phyloP scores from a whole-genome alignment of 2,797 vertebrate genomes.

The Tachyglossus aculeatus region DNA sequence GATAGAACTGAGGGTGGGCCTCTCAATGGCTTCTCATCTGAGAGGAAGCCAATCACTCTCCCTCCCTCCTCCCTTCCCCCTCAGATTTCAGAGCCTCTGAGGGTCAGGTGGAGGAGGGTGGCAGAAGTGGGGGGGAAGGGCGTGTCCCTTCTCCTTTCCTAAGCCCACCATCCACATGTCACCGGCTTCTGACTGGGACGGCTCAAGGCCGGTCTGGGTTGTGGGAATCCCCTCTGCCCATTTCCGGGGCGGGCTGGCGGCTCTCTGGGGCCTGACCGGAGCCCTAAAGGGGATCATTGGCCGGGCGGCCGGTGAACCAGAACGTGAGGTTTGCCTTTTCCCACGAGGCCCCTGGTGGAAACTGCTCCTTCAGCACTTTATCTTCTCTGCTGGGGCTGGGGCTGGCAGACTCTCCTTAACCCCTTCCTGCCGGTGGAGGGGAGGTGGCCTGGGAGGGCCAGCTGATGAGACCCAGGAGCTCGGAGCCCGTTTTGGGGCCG shows the following conservation, averaged over 20 bases:
- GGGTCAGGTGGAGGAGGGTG: too few relatives aligned
- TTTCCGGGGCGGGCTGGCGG: slow-evolving; percentile 32
- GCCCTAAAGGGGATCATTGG: slow-evolving; percentile 40
- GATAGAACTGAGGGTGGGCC: too few relatives aligned
- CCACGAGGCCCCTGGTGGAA: slow-evolving; percentile 38
- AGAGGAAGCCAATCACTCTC: too few relatives aligned
- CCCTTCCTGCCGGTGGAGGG: not conserved
- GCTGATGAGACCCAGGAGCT: not conserved
- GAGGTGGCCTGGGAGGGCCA: not conserved
- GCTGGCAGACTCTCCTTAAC: fast-evolving
- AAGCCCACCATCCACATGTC: too few relatives aligned
- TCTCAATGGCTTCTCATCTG: too few relatives aligned
- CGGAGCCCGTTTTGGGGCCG: not conserved
- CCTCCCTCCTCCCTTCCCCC: too few relatives aligned
- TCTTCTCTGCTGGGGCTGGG: not conserved
- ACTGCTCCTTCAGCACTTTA: not conserved
- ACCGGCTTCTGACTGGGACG: too few relatives aligned
- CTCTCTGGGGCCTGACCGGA: slow-evolving; percentile 31
- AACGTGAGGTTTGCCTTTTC: slow-evolving; percentile 39
- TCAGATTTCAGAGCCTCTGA: too few relatives aligned
- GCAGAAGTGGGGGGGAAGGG: not conserved
- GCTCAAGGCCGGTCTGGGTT: not conserved
- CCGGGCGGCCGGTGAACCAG: slow-evolving; percentile 44
- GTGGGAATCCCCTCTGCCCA: not conserved
- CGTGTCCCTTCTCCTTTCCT: not conserved